Percentiles rank a stretch among this genome's conserved stretches.
phyloP scores from a whole-genome alignment of 2,888 invertebrate species.

The Patella ulyssiponensis region DNA sequence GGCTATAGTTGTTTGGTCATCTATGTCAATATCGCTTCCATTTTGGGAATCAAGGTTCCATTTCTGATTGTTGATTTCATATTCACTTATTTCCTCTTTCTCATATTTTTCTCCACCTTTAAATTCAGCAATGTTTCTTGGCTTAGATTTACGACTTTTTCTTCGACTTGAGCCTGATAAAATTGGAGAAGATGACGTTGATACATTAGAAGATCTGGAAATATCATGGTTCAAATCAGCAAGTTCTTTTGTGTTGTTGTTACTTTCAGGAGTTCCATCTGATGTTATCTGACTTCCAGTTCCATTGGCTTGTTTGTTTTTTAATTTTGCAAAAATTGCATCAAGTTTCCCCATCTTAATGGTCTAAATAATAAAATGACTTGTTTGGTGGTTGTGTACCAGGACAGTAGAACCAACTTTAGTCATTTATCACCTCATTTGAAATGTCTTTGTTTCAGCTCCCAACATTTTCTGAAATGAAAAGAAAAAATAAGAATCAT shows the following conservation, averaged over 20 bases:
- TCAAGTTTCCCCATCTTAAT: conserved; percentile 61
- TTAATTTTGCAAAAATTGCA: conserved; percentile 69
- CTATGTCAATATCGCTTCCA: not conserved
- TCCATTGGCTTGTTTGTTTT: conserved; percentile 29
- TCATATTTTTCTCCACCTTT: conserved; percentile 40
- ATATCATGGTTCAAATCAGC: conserved; percentile 18
- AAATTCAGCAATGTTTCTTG: conserved; percentile 78
- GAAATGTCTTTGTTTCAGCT: too few species aligned
- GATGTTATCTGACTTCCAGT: conserved; percentile 8
- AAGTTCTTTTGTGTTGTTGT: conserved; percentile 26
- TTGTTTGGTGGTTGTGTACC: not conserved
- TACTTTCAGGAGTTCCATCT: conserved; percentile 7
- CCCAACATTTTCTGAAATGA: too few species aligned
- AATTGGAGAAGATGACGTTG: not conserved
- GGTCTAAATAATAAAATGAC: not conserved
- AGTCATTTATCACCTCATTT: too few species aligned
- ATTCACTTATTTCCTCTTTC: conserved; percentile 58
- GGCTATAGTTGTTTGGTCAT: not conserved
- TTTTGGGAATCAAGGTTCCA: not conserved
- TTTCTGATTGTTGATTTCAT: conserved; percentile 56
- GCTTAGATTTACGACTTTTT: conserved; percentile 74
- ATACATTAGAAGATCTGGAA: not conserved
- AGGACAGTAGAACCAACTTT: too few species aligned
- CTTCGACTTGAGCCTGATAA: conserved; percentile 38
- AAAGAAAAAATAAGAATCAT: too few species aligned